A percentile compares a stretch with the other conserved stretches of the same genome.
Conservation (phyloP, 2,888 invertebrate species). For the Acanthosepion lycidas region DNA sequence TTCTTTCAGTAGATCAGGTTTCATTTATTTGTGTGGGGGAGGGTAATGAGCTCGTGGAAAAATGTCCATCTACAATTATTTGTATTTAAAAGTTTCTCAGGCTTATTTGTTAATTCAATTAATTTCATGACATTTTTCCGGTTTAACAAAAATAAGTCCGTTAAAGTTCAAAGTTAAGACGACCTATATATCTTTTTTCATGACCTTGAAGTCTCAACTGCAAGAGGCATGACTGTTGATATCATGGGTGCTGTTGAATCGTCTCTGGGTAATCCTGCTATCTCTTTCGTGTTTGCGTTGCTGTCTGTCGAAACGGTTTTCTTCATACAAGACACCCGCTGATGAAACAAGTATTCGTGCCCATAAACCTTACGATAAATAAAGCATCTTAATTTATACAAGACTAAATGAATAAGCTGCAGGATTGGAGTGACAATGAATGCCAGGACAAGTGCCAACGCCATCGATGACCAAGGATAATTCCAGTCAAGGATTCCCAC, state of each 20-base stretch:
- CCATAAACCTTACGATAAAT: constrained; percentile 50
- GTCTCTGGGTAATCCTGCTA: background rate
- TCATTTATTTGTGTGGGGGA: too few species aligned
- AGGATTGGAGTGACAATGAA: constrained; percentile 57
- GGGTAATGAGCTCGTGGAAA: too few species aligned
- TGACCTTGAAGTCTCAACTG: background rate
- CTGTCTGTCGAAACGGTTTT: constrained; percentile 34
- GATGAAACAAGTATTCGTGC: constrained; percentile 38
- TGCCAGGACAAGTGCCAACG: constrained; percentile 54
- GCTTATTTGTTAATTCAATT: background rate
- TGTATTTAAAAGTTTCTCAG: background rate
- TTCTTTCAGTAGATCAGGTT: too few species aligned
- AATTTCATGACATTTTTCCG: background rate
- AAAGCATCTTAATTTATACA: constrained; percentile 56
- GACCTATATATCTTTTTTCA: background rate
- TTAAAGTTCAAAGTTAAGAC: background rate
- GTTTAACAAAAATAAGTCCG: background rate
- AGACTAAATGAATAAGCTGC: constrained; percentile 58
- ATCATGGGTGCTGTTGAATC: constrained; percentile 39
- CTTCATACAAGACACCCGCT: constrained; percentile 3
- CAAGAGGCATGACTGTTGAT: constrained; percentile 1
- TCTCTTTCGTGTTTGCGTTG: constrained; percentile 24
- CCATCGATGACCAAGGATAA: constrained; percentile 57
- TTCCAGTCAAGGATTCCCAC: constrained; percentile 69
- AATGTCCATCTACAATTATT: background rate